Conservation (phyloP, 2,888 invertebrate species). For the Netelia inedita region DNA sequence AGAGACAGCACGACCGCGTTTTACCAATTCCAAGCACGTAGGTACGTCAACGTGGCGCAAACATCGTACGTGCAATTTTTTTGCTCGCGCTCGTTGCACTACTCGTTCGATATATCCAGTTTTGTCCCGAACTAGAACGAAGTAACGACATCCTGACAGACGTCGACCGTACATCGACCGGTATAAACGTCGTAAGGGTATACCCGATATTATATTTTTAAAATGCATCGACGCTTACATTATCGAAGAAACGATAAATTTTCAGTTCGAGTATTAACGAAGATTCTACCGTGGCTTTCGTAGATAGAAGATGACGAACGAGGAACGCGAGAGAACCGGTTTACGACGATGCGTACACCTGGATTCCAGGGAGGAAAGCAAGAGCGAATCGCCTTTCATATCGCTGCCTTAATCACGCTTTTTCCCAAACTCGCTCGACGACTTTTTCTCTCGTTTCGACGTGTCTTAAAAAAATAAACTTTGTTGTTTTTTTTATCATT, state of each 20-base stretch:
- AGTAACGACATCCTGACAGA: constrained; percentile 27
- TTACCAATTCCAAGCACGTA: constrained; percentile 37
- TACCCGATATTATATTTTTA: neutral
- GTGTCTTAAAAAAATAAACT: neutral
- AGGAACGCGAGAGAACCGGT: constrained; percentile 70
- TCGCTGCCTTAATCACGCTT: constrained; percentile 16
- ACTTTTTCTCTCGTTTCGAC: constrained; percentile 56
- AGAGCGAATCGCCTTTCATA: constrained; percentile 60
- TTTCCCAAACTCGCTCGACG: constrained; percentile 55
- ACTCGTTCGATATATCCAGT: constrained; percentile 17
- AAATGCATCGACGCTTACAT: neutral
- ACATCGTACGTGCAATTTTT: constrained; percentile 25
- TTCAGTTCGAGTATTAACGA: neutral
- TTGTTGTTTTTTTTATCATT: constrained; percentile 32
- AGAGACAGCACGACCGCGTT: neutral
- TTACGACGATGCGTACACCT: constrained; percentile 48
- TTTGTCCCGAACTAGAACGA: constrained; percentile 14
- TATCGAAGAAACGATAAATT: neutral
- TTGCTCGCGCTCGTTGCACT: constrained; percentile 30
- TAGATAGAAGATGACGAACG: constrained; percentile 29
- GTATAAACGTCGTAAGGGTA: neutral
- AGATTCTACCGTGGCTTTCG: constrained; percentile 1
- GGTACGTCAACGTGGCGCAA: constrained; percentile 1
- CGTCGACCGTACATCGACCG: neutral
- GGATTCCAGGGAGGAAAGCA: constrained; percentile 71